Percentiles rank a stretch among this genome's conserved stretches.
These are phyloP conservation scores for Yasuhikotakia modesta DNA, from an alignment of 2,797 vertebrate genomes.

Conservation along the genomic window DNA sequence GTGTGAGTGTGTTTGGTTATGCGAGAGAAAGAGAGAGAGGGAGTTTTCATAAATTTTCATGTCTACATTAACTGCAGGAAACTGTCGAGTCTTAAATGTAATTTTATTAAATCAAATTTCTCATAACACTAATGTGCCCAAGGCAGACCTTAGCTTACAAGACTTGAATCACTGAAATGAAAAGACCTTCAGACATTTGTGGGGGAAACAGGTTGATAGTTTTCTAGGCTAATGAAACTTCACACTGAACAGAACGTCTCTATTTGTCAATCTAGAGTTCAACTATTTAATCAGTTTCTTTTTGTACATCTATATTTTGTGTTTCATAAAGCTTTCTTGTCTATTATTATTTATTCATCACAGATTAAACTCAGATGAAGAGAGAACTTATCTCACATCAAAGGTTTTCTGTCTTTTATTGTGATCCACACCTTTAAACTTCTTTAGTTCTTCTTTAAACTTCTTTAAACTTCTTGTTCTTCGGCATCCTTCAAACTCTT, in stretches of 20 bases:
- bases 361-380: too few species aligned
- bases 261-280: too few species aligned
- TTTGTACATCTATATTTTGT: too few species aligned
- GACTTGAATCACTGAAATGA: not conserved
- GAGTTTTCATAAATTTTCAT: slow-evolving; percentile 23
- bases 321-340: too few species aligned
- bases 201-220: not conserved
- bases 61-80: slow-evolving; percentile 61
- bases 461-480: too few species aligned
- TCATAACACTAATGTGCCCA: slow-evolving; percentile 51
- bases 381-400: too few species aligned
- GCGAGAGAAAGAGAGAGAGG: not conserved
- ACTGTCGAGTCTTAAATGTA: slow-evolving; percentile 60
- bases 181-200: slow-evolving; percentile 1
- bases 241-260: not conserved
- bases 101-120: slow-evolving; percentile 50
- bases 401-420: not conserved
- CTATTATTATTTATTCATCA: too few species aligned
- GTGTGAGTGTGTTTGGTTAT: slow-evolving; percentile 22
- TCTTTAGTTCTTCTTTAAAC: too few species aligned
- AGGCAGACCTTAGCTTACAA: slow-evolving; percentile 17
- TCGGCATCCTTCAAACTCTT: slow-evolving; percentile 63
- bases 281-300: too few species aligned
- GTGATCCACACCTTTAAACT: slow-evolving; percentile 57
- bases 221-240: not conserved